Base-by-base conservation (phyloP, 2,888 invertebrate species). In the Shargacucullia verbasci region DNA sequence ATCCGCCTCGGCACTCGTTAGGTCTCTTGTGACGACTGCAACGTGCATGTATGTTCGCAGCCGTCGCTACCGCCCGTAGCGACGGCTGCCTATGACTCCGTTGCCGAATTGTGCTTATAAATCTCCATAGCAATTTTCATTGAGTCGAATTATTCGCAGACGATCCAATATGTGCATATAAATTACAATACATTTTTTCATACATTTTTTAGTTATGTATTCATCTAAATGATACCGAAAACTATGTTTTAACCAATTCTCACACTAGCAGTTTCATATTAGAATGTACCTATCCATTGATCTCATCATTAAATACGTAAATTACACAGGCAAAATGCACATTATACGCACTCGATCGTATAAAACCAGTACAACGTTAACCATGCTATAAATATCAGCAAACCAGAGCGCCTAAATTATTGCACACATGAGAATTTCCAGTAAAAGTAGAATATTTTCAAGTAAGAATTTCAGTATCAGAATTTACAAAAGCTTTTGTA, bases 1-100 rank as follows among this genome's bases (percentile, higher is more conserved):
- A 77, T 72, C 79, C 72, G 81, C 82, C 74, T 76, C 73, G 69
- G 76, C 83, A 83, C 87, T 90, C 89, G 91, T 92, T 91, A 90
- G 83, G 84, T 86, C 87, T 88, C 89, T 91, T 90, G 89, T 89
- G 87, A 82, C 81, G 84, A 79, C 81, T 86, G 84, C 80, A 74
- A 73, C 60, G 54, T 62, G 63, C 72, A 63, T 61, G 59, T 44
- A 70, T 8, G 1, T 29, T 9, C 56, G 55, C 46, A 20, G 20
- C 20, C 20, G n/a, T 40, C 43, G 52, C 58, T 50, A 44, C 54
- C 37, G 33, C 7, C 40, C 29, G 58, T 55, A 45, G 31, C 48
- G 50, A 37, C 14, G 35, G 46, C 53, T n/a, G 20, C 20, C 20
- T 4, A 4, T 4, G 20, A 20, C 20, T 20, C 20, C 20, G 7